Percentiles rank a stretch among this genome's conserved stretches.
These are phyloP conservation scores for Orycteropus afer DNA, from an alignment of 2,113 vertebrate species.

Conservation along the genomic window DNA sequence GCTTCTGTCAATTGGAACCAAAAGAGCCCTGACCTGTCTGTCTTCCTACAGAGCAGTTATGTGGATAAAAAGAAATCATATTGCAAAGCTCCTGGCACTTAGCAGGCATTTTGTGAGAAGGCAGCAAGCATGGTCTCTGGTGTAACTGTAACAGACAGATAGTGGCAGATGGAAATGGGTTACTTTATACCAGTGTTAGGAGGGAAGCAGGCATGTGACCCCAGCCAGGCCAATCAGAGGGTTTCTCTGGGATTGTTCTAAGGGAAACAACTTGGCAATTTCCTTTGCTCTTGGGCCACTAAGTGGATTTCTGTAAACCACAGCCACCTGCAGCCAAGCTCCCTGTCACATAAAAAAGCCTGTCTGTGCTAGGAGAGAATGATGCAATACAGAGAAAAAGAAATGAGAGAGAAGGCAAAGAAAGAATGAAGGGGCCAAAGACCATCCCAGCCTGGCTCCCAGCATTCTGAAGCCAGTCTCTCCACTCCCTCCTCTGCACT, in stretches of 20 bases:
- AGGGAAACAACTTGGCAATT: neutral
- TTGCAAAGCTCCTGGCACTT: neutral
- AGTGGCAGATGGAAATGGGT: neutral
- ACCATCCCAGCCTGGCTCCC: fast-evolving
- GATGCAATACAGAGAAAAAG: neutral
- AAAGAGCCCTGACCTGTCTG: neutral
- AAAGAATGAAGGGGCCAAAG: neutral
- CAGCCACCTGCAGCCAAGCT: neutral
- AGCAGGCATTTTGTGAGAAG: neutral
- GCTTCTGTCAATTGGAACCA: neutral
- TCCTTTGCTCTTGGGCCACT: neutral
- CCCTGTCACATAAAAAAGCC: neutral
- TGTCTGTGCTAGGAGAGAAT: neutral
- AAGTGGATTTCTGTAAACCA: neutral
- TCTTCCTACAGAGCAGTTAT: neutral
- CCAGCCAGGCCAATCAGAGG: neutral
- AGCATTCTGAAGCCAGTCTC: neutral
- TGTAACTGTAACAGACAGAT: neutral
- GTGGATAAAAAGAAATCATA: neutral
- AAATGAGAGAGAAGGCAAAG: neutral
- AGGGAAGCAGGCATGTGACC: neutral
- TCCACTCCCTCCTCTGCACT: neutral
- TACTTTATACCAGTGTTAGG: neutral
- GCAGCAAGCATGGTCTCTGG: neutral
- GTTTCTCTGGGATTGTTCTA: neutral